A percentile compares a stretch with the other conserved stretches of the same genome.
phyloP scores from a whole-genome alignment of 2,113 vertebrate genomes.

The Chaetorhynchus papuensis region DNA sequence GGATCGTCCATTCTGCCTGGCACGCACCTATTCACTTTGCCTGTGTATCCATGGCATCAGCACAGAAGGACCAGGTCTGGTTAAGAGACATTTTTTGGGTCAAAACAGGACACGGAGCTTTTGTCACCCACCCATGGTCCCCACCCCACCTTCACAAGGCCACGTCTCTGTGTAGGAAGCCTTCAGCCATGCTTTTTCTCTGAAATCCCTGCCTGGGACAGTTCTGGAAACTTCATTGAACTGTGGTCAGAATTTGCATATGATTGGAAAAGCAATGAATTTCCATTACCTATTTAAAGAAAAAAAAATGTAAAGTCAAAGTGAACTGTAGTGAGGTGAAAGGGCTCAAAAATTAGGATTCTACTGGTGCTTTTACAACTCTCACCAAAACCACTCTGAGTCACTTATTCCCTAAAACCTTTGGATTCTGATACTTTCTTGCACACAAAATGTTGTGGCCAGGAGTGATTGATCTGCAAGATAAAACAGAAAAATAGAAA shows the following conservation, averaged over 20 bases:
- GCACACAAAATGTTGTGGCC: background rate
- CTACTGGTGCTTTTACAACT: background rate
- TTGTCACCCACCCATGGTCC: accelerated
- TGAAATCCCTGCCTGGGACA: background rate
- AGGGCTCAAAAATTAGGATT: background rate
- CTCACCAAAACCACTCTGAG: background rate
- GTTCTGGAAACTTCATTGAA: background rate
- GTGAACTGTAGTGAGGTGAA: background rate
- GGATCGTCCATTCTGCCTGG: background rate
- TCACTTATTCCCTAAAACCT: background rate
- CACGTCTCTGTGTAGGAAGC: background rate
- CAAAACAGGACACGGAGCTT: background rate
- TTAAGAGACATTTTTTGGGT: background rate
- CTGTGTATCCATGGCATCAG: background rate
- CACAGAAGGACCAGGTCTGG: background rate
- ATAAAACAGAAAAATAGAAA: background rate
- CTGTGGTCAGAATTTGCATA: background rate
- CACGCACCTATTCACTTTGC: background rate
- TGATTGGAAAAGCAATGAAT: background rate
- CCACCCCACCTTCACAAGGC: accelerated
- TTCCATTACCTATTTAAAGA: background rate
- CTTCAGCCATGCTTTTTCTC: background rate
- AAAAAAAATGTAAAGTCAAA: background rate
- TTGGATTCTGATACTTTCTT: background rate
- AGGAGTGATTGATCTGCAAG: background rate